A percentile compares a stretch with the other conserved stretches of the same genome.
Conservation (phyloP, 2,888 invertebrate species). For the Caenorhabditis sp. region DNA sequence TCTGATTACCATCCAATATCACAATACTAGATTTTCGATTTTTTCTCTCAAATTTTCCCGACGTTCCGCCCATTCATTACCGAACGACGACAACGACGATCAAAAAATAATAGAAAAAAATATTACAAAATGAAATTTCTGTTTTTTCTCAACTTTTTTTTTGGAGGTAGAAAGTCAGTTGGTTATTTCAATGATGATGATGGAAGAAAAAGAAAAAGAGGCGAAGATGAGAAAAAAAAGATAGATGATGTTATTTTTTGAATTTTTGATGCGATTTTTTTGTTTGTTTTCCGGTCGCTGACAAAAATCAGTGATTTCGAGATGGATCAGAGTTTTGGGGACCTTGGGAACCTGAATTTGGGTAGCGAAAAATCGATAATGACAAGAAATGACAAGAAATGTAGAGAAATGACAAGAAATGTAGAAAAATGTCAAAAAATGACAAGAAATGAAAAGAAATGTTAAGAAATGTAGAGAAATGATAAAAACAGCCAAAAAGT, state of each 20-base stretch:
- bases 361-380: no score
- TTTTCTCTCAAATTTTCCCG: neutral
- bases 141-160: neutral
- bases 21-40: neutral
- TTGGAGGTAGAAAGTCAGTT: conserved; percentile 14
- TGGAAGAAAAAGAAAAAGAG: conserved; percentile 7
- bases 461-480: no score
- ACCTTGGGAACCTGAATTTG: no score
- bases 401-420: no score
- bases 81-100: no score
- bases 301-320: no score
- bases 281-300: neutral
- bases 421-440: no score
- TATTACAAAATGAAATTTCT: neutral
- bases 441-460: no score
- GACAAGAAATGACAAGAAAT: no score
- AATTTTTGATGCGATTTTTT: conserved; percentile 4
- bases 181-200: conserved; percentile 6
- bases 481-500: no score
- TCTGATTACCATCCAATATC: neutral
- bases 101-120: neutral
- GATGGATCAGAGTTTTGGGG: no score
- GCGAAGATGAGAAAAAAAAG: neutral
- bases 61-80: neutral
- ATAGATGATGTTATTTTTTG: conserved; percentile 5